Evolutionary conservation across 2,113 vertebrate genomes (phyloP).

Genomic region (Andinoacara biseriatus): DNA sequence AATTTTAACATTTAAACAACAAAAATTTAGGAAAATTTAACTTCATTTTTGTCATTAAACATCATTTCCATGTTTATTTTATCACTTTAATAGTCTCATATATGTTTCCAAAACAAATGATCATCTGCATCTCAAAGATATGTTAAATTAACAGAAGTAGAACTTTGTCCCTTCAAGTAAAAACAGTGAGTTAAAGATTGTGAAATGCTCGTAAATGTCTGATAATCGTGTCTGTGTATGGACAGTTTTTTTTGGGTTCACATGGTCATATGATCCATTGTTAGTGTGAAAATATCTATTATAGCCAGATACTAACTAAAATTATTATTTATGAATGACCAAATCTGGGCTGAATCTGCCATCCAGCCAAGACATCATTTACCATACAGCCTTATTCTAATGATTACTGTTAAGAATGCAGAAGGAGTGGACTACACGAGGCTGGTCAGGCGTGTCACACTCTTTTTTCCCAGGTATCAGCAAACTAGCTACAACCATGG

Average conservation of each 20-base stretch:
- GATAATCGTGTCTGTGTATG: not conserved
- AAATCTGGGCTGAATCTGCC: not conserved
- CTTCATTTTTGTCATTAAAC: too few relatives aligned
- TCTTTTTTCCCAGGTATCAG: conserved; percentile 61
- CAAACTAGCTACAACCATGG: conserved; percentile 54
- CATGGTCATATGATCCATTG: not conserved
- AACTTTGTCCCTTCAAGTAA: not conserved
- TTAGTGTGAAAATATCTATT: not conserved
- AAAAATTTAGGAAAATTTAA: not conserved
- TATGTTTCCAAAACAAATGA: not conserved
- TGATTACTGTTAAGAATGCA: conserved; percentile 40
- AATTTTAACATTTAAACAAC: not conserved
- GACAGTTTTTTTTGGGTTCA: not conserved
- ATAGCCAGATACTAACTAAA: not conserved
- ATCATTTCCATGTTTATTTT: not conserved
- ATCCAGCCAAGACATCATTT: not conserved
- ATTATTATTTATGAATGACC: not conserved
- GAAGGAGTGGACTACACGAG: not conserved
- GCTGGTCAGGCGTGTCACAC: conserved; percentile 36
- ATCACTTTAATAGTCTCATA: not conserved
- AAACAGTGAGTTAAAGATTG: not conserved
- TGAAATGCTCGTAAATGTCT: not conserved
- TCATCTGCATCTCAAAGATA: not conserved
- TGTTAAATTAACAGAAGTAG: not conserved
- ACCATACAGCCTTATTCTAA: not conserved